Conservation (phyloP, 2,113 vertebrate species). For the Puntigrus tetrazona region DNA sequence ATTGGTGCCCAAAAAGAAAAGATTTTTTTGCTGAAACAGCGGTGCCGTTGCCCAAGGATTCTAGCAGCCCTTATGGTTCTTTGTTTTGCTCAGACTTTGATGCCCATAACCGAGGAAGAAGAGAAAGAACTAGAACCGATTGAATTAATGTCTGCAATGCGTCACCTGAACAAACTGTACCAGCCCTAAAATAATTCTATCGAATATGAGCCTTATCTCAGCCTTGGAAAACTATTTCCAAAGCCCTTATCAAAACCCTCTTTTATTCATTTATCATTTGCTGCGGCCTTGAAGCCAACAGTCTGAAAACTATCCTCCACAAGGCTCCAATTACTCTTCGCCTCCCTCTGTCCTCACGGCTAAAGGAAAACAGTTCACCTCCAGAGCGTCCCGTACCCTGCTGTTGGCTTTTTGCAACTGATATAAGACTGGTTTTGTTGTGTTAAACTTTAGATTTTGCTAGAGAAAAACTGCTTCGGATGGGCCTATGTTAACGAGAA, state of each 20-base stretch:
- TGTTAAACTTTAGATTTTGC: background rate
- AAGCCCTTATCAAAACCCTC: conserved; percentile 54
- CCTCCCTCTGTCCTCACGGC: background rate
- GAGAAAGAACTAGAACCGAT: background rate
- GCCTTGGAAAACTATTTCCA: conserved; percentile 52
- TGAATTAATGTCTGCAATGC: conserved; percentile 16
- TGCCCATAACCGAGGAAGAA: background rate
- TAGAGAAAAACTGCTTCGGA: background rate
- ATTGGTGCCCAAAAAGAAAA: background rate
- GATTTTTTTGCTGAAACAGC: conserved; percentile 3
- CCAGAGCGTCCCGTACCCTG: background rate
- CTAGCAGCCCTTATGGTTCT: background rate
- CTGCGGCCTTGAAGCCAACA: conserved; percentile 27
- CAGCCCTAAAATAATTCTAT: conserved; percentile 48
- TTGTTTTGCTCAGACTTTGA: conserved; percentile 20
- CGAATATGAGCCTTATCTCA: conserved; percentile 56
- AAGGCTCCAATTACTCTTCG: conserved; percentile 37
- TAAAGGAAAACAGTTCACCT: conserved; percentile 18
- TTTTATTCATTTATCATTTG: conserved; percentile 59
- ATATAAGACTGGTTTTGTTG: background rate
- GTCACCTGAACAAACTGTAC: conserved; percentile 44
- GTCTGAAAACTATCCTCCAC: conserved; percentile 37
- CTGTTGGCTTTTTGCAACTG: background rate
- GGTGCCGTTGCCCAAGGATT: background rate
- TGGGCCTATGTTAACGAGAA: background rate